phyloP scores from a whole-genome alignment of 1,140 invertebrate genomes.

The Heliconius hermathena region DNA sequence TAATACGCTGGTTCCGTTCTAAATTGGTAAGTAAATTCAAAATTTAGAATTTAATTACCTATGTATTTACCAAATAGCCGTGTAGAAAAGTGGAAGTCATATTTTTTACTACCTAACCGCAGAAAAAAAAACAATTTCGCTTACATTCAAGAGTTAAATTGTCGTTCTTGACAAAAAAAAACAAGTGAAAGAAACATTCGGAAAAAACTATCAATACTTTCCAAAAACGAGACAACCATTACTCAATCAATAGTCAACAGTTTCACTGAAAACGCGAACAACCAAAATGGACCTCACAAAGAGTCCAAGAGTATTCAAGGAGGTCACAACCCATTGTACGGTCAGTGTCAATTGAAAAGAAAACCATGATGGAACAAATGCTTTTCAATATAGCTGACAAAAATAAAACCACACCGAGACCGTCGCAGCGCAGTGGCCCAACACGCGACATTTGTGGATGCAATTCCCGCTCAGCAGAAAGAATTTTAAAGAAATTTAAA shows the following conservation, averaged over 20 bases:
- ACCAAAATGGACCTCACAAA: conserved; percentile 34
- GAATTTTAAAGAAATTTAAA: no score
- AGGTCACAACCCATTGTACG: conserved; percentile 33
- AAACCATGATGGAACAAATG: conserved; percentile 40
- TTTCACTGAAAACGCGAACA: conserved; percentile 18
- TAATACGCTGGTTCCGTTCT: not conserved
- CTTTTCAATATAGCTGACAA: conserved; percentile 47
- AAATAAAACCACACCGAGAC: conserved; percentile 37
- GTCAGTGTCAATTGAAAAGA: conserved; percentile 43
- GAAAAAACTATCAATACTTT: conserved; percentile 16
- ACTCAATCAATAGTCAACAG: not conserved
- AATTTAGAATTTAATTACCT: no score
- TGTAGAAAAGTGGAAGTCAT: not conserved
- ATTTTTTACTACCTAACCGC: not conserved
- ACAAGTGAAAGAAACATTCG: not conserved
- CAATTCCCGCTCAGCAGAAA: no score
- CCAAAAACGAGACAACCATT: conserved; percentile 11
- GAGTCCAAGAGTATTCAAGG: conserved; percentile 37
- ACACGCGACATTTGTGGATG: no score
- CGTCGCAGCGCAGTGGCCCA: no score
- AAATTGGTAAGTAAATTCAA: not conserved
- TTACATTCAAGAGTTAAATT: not conserved
- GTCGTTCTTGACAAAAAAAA: not conserved
- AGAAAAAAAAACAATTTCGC: not conserved
- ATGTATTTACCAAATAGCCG: not conserved